Conservation (phyloP, 2,113 vertebrate species). For the Tympanuchus pallidicinctus region DNA sequence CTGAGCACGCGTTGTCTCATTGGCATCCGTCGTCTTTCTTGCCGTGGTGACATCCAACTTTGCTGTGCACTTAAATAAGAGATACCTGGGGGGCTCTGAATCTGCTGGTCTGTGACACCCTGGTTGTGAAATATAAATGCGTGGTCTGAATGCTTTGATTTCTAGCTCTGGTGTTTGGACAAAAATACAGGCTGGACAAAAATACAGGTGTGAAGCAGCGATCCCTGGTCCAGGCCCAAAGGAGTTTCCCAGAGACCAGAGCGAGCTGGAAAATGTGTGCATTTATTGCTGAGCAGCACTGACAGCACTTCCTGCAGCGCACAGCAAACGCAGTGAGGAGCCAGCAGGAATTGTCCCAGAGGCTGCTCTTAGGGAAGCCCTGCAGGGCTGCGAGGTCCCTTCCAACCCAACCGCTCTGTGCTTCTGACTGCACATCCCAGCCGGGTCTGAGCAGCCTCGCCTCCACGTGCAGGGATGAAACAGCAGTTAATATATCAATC, state of each 20-base stretch:
- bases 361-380: no score
- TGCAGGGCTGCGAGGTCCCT: no score
- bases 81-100: background rate
- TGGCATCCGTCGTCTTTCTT: background rate
- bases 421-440: background rate
- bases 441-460: background rate
- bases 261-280: background rate
- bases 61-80: background rate
- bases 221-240: background rate
- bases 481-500: background rate
- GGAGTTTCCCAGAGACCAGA: background rate
- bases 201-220: slow-evolving; percentile 24
- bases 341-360: background rate
- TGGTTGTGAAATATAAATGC: background rate
- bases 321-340: background rate
- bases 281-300: background rate
- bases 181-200: background rate
- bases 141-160: background rate
- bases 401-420: no score
- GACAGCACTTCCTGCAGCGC: background rate
- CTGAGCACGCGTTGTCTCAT: fast-evolving
- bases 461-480: background rate
- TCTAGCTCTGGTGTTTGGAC: background rate
- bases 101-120: background rate
- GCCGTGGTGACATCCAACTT: background rate